phyloP scores from a whole-genome alignment of 1,140 invertebrate species.

The Lasaia peninsularis region DNA sequence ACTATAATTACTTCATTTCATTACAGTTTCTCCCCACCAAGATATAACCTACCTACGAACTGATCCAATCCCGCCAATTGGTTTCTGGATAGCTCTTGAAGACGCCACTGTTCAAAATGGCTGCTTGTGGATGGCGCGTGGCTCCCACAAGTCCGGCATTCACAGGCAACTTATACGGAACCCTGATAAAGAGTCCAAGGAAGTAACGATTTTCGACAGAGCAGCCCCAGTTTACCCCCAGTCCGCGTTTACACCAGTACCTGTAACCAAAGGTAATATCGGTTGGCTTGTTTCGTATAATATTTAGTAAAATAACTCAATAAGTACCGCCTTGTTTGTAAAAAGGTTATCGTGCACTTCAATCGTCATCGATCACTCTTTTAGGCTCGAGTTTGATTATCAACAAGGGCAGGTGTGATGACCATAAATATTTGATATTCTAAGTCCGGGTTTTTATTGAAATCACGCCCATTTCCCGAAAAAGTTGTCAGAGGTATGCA shows the following conservation, averaged over 20 bases:
- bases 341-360: too few species aligned
- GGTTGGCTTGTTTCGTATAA: too few species aligned
- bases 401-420: too few species aligned
- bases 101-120: conserved; percentile 95
- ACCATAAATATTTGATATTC: too few species aligned
- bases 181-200: conserved; percentile 79
- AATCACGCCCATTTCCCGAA: too few species aligned
- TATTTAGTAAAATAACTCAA: too few species aligned
- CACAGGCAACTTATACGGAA: conserved; percentile 85
- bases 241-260: conserved; percentile 86
- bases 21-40: conserved; percentile 89
- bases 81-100: conserved; percentile 97
- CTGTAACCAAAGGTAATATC: conserved; percentile 78
- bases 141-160: conserved; percentile 91
- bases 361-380: too few species aligned
- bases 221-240: conserved; percentile 84
- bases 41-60: conserved; percentile 93
- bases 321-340: too few species aligned
- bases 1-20: conserved; percentile 19
- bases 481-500: too few species aligned
- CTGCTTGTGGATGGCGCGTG: conserved; percentile 94
- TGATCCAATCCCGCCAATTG: conserved; percentile 85
- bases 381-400: too few species aligned
- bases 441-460: too few species aligned
- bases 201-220: conserved; percentile 81